Percentiles rank a stretch among this genome's conserved stretches.
These are phyloP conservation scores for Gephyroberyx darwinii DNA, from an alignment of 2,797 vertebrate genomes.

Conservation along the genomic window DNA sequence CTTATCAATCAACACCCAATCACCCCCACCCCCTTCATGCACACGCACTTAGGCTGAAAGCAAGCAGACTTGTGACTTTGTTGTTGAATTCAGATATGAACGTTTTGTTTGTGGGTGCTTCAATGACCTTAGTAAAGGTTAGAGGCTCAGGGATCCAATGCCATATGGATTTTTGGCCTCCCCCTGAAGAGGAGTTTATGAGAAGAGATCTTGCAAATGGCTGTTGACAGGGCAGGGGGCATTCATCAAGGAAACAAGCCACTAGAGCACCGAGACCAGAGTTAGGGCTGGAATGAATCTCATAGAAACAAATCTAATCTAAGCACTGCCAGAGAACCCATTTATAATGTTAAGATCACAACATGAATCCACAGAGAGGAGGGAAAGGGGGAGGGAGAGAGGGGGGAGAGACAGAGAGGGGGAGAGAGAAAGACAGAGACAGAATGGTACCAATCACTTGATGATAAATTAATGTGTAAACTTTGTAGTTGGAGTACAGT, in stretches of 20 bases:
- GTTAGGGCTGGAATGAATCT: slow-evolving; percentile 75
- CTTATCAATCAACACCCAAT: slow-evolving; percentile 75
- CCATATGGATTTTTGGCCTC: slow-evolving; percentile 47
- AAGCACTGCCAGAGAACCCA: slow-evolving; percentile 72
- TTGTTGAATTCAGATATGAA: slow-evolving; percentile 16
- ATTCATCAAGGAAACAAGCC: slow-evolving; percentile 80
- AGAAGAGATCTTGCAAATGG: slow-evolving; percentile 75
- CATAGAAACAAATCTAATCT: slow-evolving; percentile 79
- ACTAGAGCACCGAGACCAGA: slow-evolving; percentile 69
- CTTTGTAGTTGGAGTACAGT: slow-evolving; percentile 37
- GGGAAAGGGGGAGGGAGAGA: background rate
- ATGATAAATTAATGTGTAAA: slow-evolving; percentile 59
- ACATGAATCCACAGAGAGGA: slow-evolving; percentile 66
- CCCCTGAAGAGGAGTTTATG: slow-evolving; percentile 67
- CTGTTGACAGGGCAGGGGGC: slow-evolving; percentile 75
- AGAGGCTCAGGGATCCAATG: slow-evolving; percentile 11
- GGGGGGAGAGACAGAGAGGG: background rate
- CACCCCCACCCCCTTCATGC: slow-evolving; percentile 40
- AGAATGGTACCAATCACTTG: slow-evolving; percentile 36
- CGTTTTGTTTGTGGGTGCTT: slow-evolving; percentile 21
- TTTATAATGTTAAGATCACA: slow-evolving; percentile 79
- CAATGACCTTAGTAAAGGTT: slow-evolving; percentile 50
- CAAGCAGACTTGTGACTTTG: slow-evolving; percentile 45
- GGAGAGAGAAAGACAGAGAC: slow-evolving; percentile 11
- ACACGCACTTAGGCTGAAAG: slow-evolving; percentile 31